A percentile compares a stretch with the other conserved stretches of the same genome.
Evolutionary conservation across 1,140 invertebrate species (phyloP).

Genomic region (Eubasilissa regina): DNA sequence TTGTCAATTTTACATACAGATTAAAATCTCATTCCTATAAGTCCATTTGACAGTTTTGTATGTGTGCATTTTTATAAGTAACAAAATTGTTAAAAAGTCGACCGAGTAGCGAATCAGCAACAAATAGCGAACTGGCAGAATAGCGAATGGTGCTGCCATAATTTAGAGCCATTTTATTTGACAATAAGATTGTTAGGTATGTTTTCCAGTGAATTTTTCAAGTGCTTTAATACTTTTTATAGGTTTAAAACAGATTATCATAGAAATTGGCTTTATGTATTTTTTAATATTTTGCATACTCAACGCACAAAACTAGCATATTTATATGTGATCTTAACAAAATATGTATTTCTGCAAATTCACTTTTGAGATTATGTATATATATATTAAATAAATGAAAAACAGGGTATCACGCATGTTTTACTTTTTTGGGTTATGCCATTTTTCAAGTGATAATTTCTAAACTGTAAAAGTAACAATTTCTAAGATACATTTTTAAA

Average conservation of each 20-base stretch:
- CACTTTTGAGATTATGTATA: not conserved
- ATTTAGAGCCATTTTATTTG: slow-evolving; percentile 32
- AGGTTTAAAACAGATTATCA: not conserved
- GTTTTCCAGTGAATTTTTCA: slow-evolving; percentile 3
- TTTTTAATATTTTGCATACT: not conserved
- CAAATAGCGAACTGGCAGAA: no score
- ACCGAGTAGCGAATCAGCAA: no score
- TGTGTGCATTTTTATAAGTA: no score
- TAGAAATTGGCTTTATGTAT: not conserved
- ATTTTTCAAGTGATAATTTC: no score
- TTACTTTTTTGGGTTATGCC: not conserved
- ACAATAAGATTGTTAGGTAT: slow-evolving; percentile 30
- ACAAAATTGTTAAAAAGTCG: no score
- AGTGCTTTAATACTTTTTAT: slow-evolving; percentile 28
- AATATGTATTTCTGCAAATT: not conserved
- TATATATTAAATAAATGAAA: not conserved
- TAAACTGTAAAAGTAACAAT: no score
- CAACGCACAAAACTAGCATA: no score
- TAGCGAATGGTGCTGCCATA: not conserved
- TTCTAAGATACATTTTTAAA: no score
- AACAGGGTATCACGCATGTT: not conserved
- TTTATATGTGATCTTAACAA: not conserved
- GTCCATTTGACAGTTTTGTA: no score
- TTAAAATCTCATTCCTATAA: no score
- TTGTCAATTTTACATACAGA: no score